phyloP scores from a whole-genome alignment of 2,888 invertebrate species.

The Sphaerophoria taeniata region DNA sequence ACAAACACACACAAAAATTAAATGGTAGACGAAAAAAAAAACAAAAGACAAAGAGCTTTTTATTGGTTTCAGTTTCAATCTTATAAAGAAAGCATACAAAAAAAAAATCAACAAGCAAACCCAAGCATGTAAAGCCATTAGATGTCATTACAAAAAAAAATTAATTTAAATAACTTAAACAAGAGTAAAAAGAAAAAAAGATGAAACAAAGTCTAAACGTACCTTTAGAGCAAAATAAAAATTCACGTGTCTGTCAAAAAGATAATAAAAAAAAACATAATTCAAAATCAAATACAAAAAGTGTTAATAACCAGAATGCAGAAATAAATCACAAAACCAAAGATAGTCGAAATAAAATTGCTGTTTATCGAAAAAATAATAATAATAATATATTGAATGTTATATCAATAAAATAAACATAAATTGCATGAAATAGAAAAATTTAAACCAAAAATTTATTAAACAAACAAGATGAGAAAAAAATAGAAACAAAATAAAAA shows the following conservation, averaged over 20 bases:
- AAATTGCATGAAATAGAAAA: constrained; percentile 59
- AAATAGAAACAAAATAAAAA: constrained; percentile 40
- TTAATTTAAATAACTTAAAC: constrained; percentile 12
- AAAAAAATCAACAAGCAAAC: constrained; percentile 36
- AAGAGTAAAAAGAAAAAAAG: constrained; percentile 23
- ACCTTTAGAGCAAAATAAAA: constrained; percentile 60
- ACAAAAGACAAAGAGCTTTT: constrained; percentile 66
- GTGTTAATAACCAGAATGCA: constrained; percentile 24
- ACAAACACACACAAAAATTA: constrained; percentile 30
- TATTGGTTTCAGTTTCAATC: constrained; percentile 73
- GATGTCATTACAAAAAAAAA: constrained; percentile 52
- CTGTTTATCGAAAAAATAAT: constrained; percentile 36
- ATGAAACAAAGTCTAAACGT: constrained; percentile 72
- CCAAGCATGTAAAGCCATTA: constrained; percentile 50
- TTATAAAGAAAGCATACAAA: constrained; percentile 44
- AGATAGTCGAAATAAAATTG: constrained; percentile 46
- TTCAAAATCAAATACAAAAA: constrained; percentile 4
- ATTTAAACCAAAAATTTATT: constrained; percentile 41
- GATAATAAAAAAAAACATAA: constrained; percentile 50
- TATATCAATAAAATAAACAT: constrained; percentile 37
- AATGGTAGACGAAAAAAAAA: constrained; percentile 42
- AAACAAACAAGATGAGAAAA: constrained; percentile 26
- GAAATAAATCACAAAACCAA: constrained; percentile 4
- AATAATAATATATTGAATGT: constrained; percentile 43
- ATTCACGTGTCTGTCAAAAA: constrained; percentile 47